Conservation (phyloP, 2,113 vertebrate species). For the Tylochromis polylepis region DNA sequence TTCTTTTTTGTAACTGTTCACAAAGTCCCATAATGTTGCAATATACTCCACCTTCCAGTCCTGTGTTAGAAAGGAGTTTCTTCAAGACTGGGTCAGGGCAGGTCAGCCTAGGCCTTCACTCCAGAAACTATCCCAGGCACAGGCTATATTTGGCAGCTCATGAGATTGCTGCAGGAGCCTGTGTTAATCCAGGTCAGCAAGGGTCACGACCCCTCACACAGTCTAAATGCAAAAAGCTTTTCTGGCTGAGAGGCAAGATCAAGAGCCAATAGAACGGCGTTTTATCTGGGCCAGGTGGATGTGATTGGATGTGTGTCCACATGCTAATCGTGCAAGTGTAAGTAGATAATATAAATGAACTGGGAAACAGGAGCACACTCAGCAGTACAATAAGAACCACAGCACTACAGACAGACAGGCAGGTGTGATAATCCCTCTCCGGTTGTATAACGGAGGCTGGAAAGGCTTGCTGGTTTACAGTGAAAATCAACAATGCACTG, state of each 20-base stretch:
- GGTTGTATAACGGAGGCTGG: background rate
- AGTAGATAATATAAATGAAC: conserved; percentile 29
- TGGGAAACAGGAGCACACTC: conserved; percentile 15
- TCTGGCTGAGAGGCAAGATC: background rate
- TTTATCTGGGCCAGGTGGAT: conserved; percentile 13
- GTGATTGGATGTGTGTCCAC: background rate
- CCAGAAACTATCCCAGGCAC: conserved; percentile 24
- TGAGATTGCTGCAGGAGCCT: conserved; percentile 37
- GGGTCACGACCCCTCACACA: conserved; percentile 31
- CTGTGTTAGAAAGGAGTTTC: conserved; percentile 13
- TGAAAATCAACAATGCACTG: background rate
- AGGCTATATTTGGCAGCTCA: conserved; percentile 58
- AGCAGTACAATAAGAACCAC: background rate
- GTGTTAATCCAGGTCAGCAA: conserved; percentile 50
- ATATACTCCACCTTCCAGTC: background rate
- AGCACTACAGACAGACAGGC: background rate
- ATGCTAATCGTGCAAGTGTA: background rate
- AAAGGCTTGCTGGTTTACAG: background rate
- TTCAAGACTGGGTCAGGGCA: conserved; percentile 9
- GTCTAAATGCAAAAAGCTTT: background rate
- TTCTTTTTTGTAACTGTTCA: background rate
- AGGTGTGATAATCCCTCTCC: conserved; percentile 18
- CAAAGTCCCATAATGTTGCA: background rate
- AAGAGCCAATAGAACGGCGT: background rate
- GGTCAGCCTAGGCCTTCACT: conserved; percentile 8